Evolutionary conservation across 2,888 invertebrate species (phyloP), one percentile per base, ranked within the genome.

Genomic region (Callosobruchus maculatus): DNA sequence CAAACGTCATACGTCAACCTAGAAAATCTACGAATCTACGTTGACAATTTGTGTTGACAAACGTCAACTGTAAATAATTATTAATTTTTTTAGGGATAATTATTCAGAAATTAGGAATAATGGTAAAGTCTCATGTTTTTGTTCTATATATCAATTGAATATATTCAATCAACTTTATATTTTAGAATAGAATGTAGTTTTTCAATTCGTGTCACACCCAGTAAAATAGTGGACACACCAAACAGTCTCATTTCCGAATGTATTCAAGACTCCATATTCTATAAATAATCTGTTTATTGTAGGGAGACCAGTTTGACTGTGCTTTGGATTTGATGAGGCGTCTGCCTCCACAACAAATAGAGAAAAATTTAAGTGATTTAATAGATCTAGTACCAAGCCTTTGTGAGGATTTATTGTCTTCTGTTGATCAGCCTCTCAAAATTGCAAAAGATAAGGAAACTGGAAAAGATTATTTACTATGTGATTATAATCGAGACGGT

Each of bases 401-500:
- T 78, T 98, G 98, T 87, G 99, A 99, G 88, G 98, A 99, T 88
- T 90, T 99, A 76, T 89, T 99, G 70, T 97, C 98, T 9, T 97
- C 78, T 21, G 78, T 78, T 67, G 78, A 78, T 69, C 78, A 99
- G 71, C 83, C 83, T 30, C 89, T 99, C 78, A 99, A 99, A 90
- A 97, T 99, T 83, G 98, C 98, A 76, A 93, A 94, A 87, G 99
- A 99, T 87, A 95, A 95, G 85, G 94, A 94, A 84, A 94, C 94
- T 79, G 98, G 98, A 71, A 98, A 97, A 87, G 99, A 99, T 87
- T 99, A 98, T 88, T 90, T 99, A 75, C 89, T 99, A 22, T 99
- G 99, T 87, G 99, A 99, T 89, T 99, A 99, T 86, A 99, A 99
- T 88, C 92, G 99, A 81, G 99, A 99, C 88, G 99, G 99, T 22